Conservation (phyloP, 2,888 invertebrate species). For the Parnassius apollo region DNA sequence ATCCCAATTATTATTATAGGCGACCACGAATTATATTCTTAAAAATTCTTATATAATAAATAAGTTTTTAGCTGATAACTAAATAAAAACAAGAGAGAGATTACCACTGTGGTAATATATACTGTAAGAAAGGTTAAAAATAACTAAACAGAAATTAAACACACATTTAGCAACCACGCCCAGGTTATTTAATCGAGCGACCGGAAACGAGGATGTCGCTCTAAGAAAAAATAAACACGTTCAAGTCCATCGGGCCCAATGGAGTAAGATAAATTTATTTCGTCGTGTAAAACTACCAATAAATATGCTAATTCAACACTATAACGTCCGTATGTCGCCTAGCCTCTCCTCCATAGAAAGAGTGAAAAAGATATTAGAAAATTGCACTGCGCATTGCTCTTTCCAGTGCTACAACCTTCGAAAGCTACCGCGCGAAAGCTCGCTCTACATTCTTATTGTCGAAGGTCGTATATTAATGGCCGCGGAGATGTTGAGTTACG, state of each 20-base stretch:
- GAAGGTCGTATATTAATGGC: slow-evolving; percentile 67
- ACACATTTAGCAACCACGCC: slow-evolving; percentile 37
- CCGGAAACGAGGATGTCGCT: slow-evolving; percentile 29
- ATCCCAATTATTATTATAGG: too few species aligned
- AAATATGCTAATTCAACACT: slow-evolving; percentile 79
- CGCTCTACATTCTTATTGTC: slow-evolving; percentile 58
- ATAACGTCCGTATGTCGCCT: slow-evolving; percentile 80
- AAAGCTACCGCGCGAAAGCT: slow-evolving; percentile 57
- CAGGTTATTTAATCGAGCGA: slow-evolving; percentile 29
- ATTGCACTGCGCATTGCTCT: slow-evolving; percentile 80
- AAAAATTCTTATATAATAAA: too few species aligned
- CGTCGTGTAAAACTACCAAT: slow-evolving; percentile 72
- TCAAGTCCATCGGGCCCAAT: slow-evolving; percentile 59
- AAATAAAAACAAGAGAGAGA: too few species aligned
- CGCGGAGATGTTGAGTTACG: slow-evolving; percentile 62
- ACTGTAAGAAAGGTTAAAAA: too few species aligned
- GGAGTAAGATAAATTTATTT: slow-evolving; percentile 75
- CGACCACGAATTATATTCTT: too few species aligned
- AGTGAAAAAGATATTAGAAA: slow-evolving; percentile 80
- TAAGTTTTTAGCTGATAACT: too few species aligned
- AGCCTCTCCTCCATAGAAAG: slow-evolving; percentile 67
- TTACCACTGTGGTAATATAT: too few species aligned
- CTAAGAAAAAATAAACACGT: slow-evolving; percentile 41
- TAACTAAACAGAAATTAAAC: background rate
- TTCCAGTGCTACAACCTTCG: slow-evolving; percentile 73